Percentiles rank a stretch among this genome's conserved stretches.
These are phyloP conservation scores for Pecten maximus DNA, from an alignment of 2,888 invertebrate species.

Conservation along the genomic window DNA sequence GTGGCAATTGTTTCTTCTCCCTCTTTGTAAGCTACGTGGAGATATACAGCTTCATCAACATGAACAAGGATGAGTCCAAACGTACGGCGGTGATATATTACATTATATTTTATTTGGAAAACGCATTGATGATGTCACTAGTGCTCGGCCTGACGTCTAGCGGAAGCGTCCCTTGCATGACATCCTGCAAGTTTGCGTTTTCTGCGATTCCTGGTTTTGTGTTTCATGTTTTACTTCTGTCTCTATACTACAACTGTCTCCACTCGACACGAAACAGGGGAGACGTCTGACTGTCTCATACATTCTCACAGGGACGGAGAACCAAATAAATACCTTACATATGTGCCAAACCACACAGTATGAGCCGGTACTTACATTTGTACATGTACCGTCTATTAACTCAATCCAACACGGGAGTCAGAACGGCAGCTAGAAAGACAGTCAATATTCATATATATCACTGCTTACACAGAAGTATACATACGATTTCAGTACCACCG, in stretches of 20 bases:
- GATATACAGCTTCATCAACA: slow-evolving; percentile 21
- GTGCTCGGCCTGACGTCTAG: neutral
- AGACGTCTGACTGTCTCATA: neutral
- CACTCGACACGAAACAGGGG: neutral
- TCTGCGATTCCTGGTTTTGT: neutral
- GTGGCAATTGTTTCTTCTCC: neutral
- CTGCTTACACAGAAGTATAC: too few species aligned
- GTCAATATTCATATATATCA: too few species aligned
- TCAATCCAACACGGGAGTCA: too few species aligned
- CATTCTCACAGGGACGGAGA: too few species aligned
- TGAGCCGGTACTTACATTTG: too few species aligned
- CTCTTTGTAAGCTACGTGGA: neutral
- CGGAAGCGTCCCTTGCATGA: neutral
- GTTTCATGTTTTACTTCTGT: neutral
- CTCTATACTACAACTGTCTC: neutral
- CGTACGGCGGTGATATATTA: neutral
- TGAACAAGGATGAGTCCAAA: neutral
- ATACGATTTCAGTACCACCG: too few species aligned
- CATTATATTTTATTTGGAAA: neutral
- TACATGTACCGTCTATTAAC: too few species aligned
- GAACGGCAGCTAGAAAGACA: too few species aligned
- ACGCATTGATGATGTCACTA: neutral
- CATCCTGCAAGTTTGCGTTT: neutral
- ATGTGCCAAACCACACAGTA: too few species aligned
- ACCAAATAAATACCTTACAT: too few species aligned